Evolutionary conservation across 2,113 vertebrate species (phyloP), one percentile per base, ranked within the genome.

Genomic region (Catharus minimus): DNA sequence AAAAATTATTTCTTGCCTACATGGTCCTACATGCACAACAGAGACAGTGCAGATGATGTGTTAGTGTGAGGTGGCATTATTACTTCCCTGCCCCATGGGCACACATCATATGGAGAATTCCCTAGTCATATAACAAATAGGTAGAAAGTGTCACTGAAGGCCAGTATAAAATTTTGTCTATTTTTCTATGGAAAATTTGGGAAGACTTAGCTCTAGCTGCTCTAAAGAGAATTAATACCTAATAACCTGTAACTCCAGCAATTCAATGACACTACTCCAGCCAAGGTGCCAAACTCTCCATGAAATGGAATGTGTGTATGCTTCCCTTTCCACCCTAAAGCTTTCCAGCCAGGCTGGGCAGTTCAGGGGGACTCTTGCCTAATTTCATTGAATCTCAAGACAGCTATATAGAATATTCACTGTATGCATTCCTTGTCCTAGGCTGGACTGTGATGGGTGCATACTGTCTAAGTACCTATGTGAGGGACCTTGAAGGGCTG

Each of bases 21-120:
- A 3, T 43, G 46, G 56, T 77, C 33, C 22, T 65, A 27, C 24
- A 50, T 39, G 27, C 19, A 79, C 27, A 82, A 11, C 5, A 65
- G 36, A 75, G 46, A 49, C 41, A 1, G 1, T 67, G 38, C 2
- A 3, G 41, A 33, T 7, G 30, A 26, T 33, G 10, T 62, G 39
- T 43, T 32, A 15, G 7, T 5, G 24, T 2, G 9, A 50, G 28
- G 22, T 28, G 58, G 22, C 22, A 18, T 80, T 65, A 49, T 46
- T 75, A 14, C 41, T 82, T 60, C 33, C 12, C 47, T 2, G 4
- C 28, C 23, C 28, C 0, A 0, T 57, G 21, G 44, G 39, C 15
- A 30, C 30, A 47, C 3, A 22, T 52, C 19, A 53, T 22, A 41
- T 0, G 1, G 23, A 79, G 36, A 58, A 79, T 56, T 89, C 36